Evolutionary conservation across 1,140 invertebrate genomes (phyloP).

Genomic region (Drosophila athabasca): DNA sequence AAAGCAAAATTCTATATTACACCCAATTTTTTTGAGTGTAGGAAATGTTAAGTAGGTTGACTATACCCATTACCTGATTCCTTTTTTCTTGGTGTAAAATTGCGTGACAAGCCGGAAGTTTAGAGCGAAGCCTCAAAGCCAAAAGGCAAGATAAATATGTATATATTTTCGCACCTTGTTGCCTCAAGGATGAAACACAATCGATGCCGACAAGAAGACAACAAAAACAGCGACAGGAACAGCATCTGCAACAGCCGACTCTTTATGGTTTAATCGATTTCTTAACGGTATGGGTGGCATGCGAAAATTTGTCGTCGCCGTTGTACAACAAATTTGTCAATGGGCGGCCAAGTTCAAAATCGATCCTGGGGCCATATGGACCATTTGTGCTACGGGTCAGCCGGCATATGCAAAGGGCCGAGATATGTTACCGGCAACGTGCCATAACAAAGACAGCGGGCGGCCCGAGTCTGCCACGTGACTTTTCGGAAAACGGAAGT

Average conservation of each 20-base stretch:
- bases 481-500: slow-evolving; percentile 83
- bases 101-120: slow-evolving; percentile 65
- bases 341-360: slow-evolving; percentile 35
- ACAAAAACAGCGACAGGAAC: slow-evolving; percentile 33
- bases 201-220: slow-evolving; percentile 36
- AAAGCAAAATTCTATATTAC: background rate
- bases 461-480: slow-evolving; percentile 74
- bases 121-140: slow-evolving; percentile 21
- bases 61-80: slow-evolving; percentile 3
- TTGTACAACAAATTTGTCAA: slow-evolving; percentile 75
- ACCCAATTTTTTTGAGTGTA: slow-evolving; percentile 15
- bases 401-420: slow-evolving; percentile 65
- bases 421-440: slow-evolving; percentile 62
- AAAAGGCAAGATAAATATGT: slow-evolving; percentile 41
- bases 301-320: slow-evolving; percentile 72
- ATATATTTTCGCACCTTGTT: slow-evolving; percentile 64
- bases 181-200: slow-evolving; percentile 65
- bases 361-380: slow-evolving; percentile 18
- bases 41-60: background rate
- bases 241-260: slow-evolving; percentile 29
- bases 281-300: slow-evolving; percentile 76
- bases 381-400: slow-evolving; percentile 24
- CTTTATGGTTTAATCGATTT: slow-evolving; percentile 77
- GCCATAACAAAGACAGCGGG: slow-evolving; percentile 81
- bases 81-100: slow-evolving; percentile 14